Evolutionary conservation across 2,113 vertebrate genomes (phyloP), one percentile per base, ranked within the genome.

Genomic region (Clarias macrocephalus): DNA sequence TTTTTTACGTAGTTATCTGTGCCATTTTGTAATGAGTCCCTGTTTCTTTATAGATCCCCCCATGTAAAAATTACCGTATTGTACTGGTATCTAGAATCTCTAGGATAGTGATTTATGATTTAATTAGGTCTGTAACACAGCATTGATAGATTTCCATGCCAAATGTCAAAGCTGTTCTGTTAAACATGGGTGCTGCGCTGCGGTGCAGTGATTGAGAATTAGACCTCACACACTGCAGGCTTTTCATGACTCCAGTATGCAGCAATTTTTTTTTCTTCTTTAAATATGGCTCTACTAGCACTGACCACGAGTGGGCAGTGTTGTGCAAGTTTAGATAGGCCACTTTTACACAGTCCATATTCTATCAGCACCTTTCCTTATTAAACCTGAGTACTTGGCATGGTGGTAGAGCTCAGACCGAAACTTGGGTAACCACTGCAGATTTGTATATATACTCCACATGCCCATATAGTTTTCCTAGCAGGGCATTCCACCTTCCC

Each of bases 231-330:
- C 54, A 72, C 42, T 54, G 48, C 23, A 42, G 75, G 63, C 15
- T 42, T 68, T 21, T 60, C 23, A 62, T 88, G 82, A 76, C 82
- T 62, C 23, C 37, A 62, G 75, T 56, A 23, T 56, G 42, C n/a
- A 68, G n/a, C 54, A 85, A 11, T 62, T 19, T 23, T 60, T 59
- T 57, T 62, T n/a, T 23, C 23, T 54, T 3, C 15, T 23, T 33
- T 37, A 4, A 76, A n/a, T 57, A 52, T 82, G 25, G 33, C 19
- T 8, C 30, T 0, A 48, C 6, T 48, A 48, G 48, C 7, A 8
- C 48, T 28, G 23, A 86, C 90, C 93, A 93, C 82, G 75, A 94
- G 93, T 82, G 87, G 91, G 90, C 52, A 88, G 42, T 88, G 90
- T 72, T 88, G 86, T 87, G 88, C 37, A 72, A 66, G 59, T 70